phyloP scores from a whole-genome alignment of 2,797 vertebrate species.

The Parauchenoglanis punctatus region DNA sequence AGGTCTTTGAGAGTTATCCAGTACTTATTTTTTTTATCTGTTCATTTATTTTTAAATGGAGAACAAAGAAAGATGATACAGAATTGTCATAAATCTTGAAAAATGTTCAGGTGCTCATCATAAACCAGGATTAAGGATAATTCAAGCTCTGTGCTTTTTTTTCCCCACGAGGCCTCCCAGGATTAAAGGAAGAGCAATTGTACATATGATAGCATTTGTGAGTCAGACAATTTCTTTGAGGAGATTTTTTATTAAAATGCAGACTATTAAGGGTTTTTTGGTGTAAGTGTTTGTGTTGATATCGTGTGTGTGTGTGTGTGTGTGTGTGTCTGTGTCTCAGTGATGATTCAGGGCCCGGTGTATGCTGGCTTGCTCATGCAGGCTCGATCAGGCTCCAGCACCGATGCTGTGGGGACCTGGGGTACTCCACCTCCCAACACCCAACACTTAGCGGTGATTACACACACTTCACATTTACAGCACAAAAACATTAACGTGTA shows the following conservation, averaged over 20 bases:
- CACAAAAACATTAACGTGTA: not conserved
- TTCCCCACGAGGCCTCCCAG: not conserved
- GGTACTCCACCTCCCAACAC: conserved; percentile 67
- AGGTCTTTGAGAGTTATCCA: not conserved
- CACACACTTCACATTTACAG: not conserved
- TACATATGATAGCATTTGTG: not conserved
- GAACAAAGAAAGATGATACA: not conserved
- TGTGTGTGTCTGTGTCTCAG: conserved; percentile 50
- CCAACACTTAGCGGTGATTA: conserved; percentile 65
- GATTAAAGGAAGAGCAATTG: not conserved
- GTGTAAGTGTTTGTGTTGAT: not conserved
- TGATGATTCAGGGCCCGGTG: conserved; percentile 63
- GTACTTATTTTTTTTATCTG: not conserved
- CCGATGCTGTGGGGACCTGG: conserved; percentile 65
- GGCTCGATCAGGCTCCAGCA: conserved; percentile 54
- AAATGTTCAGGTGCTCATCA: too few species aligned
- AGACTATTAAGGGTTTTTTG: not conserved
- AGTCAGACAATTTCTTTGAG: not conserved
- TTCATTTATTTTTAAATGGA: not conserved
- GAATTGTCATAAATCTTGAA: too few species aligned
- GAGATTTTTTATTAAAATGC: not conserved
- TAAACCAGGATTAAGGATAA: not conserved
- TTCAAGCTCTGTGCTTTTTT: not conserved
- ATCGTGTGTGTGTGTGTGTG: not conserved
- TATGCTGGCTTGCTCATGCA: conserved; percentile 69